phyloP scores from a whole-genome alignment of 1,140 invertebrate genomes.

The Muscidifurax raptorellus region DNA sequence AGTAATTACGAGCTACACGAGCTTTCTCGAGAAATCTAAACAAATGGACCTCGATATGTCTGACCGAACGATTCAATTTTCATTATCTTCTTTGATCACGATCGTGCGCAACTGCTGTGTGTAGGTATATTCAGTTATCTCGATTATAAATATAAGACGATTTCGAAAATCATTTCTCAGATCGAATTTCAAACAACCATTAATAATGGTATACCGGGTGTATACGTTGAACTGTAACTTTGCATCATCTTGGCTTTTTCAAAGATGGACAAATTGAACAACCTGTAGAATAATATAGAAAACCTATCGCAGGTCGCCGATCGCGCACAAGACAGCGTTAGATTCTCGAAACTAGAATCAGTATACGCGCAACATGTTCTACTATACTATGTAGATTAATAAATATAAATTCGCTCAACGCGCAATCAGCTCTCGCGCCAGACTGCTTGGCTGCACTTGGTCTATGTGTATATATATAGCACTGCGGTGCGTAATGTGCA shows the following conservation, averaged over 20 bases:
- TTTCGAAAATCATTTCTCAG: not conserved
- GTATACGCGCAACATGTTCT: not conserved
- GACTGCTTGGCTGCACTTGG: constrained; percentile 6
- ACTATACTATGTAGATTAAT: not conserved
- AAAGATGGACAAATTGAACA: too few relatives aligned
- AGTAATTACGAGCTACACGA: not conserved
- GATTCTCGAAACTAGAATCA: too few relatives aligned
- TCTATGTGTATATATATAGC: too few relatives aligned
- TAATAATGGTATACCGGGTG: too few relatives aligned
- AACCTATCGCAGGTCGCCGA: too few relatives aligned
- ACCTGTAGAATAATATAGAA: too few relatives aligned
- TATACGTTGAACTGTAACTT: too few relatives aligned
- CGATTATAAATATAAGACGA: not conserved
- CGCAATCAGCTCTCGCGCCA: constrained; percentile 2
- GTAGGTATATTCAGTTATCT: too few relatives aligned
- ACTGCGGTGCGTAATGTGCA: not conserved
- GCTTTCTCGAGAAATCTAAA: not conserved
- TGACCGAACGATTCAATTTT: not conserved
- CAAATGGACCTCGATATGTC: not conserved
- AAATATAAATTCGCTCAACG: constrained; percentile 18
- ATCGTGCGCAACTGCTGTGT: too few relatives aligned
- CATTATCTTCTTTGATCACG: not conserved
- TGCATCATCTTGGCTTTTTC: too few relatives aligned
- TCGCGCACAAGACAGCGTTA: too few relatives aligned
- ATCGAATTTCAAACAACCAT: not conserved